Evolutionary conservation across 1,140 invertebrate species (phyloP), one percentile per base, ranked within the genome.

Genomic region (Leucophenga varia): DNA sequence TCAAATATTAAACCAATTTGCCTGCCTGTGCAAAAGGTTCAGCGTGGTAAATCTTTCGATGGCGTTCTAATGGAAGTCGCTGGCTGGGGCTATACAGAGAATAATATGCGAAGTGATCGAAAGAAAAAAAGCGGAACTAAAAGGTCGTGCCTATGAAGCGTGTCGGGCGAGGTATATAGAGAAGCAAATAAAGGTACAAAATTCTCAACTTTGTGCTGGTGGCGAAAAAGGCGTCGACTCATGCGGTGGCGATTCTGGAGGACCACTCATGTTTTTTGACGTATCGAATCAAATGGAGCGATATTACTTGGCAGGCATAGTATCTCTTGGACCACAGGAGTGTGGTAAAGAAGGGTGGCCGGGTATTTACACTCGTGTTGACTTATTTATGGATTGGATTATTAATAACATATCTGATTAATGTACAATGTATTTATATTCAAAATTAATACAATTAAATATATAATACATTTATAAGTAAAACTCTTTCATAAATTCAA

Each of bases 1-100:
- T 76, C 82, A 49, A 85, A 80, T 49, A 81, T 93, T 8, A 81
- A 82, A 64, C 88, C 91, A 0, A 85, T 93, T 31, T 94, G 92
- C 56, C 67, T 95, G 1, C 90, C 90, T 1, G 50, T 59, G 3
- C 50, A 73, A 21, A 64, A 25, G 10, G 22, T 6, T 6, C 22
- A 25, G 10, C 22, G 22, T 5, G 10, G 22, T 25, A 5, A 25
- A 4, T 59, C 57, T 2, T 80, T 79, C 25, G 57, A 79, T 2
- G 76, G 75, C 0, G 54, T 67, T 10, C 79, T 73, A 18, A 76
- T 88, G 20, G 80, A 80, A 46, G 85, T 87, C 0, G 86, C 87
- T 3, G 89, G 89, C 13, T 92, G 89, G 89, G 89, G 89, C 6
- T 83, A 80, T 72, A 86, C 86, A 8, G 85, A 87, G 70, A 77